Evolutionary conservation across 2,888 invertebrate species (phyloP).

Genomic region (Campoletis raptor): DNA sequence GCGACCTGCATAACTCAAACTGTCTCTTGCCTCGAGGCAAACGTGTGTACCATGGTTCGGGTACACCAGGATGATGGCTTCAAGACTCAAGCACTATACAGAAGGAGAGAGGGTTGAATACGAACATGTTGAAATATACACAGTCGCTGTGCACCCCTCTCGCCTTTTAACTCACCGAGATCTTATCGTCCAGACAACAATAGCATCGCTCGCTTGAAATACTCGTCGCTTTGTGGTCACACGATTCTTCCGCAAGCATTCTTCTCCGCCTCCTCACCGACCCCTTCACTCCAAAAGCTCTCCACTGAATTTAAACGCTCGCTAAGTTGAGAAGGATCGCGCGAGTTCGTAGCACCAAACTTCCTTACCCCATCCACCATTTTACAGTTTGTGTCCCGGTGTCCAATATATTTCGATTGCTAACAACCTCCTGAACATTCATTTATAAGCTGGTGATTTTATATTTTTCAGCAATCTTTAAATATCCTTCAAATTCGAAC

Average conservation of each 20-base stretch:
- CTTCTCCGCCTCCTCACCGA: neutral
- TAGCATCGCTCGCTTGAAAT: slow-evolving; percentile 78
- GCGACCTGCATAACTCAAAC: slow-evolving; percentile 79
- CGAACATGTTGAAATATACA: slow-evolving; percentile 40
- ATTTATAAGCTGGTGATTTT: neutral
- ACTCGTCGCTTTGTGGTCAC: slow-evolving; percentile 74
- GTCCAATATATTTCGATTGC: neutral
- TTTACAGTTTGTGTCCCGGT: neutral
- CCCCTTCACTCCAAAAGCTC: slow-evolving; percentile 22
- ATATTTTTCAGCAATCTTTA: neutral
- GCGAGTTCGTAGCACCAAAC: slow-evolving; percentile 2
- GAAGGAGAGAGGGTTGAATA: slow-evolving; percentile 25
- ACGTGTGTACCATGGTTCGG: slow-evolving; percentile 12
- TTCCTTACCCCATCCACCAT: neutral
- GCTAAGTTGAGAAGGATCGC: slow-evolving; percentile 18
- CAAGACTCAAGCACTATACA: slow-evolving; percentile 11
- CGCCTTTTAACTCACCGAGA: slow-evolving; percentile 77
- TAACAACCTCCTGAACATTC: neutral
- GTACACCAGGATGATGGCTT: slow-evolving; percentile 49
- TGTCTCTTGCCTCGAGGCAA: slow-evolving; percentile 72
- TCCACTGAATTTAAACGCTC: slow-evolving; percentile 44
- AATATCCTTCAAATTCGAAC: neutral
- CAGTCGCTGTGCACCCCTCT: slow-evolving; percentile 45
- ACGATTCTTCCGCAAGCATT: slow-evolving; percentile 56
- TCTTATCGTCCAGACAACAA: slow-evolving; percentile 80